Evolutionary conservation across 2,113 vertebrate genomes (phyloP).

Genomic region (Heterocephalus glaber): DNA sequence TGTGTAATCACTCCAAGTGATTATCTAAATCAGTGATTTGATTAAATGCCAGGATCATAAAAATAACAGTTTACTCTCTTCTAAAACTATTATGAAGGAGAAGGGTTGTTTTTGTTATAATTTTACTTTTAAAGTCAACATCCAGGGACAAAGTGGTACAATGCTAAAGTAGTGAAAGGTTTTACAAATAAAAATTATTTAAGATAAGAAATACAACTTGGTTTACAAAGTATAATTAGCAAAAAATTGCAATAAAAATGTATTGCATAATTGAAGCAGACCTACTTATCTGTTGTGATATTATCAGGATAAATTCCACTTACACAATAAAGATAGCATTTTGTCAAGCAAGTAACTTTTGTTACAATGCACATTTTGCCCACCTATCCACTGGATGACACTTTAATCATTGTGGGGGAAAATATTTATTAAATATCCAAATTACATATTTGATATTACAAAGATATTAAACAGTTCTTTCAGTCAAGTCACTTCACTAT

Average conservation of each 20-base stretch:
- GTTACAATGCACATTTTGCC: not conserved
- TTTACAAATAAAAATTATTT: slow-evolving; percentile 15
- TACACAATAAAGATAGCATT: not conserved
- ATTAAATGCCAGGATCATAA: not conserved
- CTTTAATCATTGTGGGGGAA: not conserved
- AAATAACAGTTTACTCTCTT: not conserved
- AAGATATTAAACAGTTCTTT: not conserved
- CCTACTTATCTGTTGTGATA: not conserved
- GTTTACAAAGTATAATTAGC: slow-evolving; percentile 6
- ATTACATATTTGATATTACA: not conserved
- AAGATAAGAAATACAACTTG: not conserved
- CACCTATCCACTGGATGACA: not conserved
- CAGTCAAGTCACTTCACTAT: not conserved
- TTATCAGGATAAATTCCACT: slow-evolving; percentile 10
- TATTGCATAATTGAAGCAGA: not conserved
- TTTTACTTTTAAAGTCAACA: not conserved
- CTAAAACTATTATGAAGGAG: not conserved
- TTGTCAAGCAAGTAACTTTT: not conserved
- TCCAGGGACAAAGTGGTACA: not conserved
- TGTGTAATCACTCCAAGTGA: not conserved
- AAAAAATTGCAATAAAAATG: not conserved
- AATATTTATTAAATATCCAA: not conserved
- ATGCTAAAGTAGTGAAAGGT: not conserved
- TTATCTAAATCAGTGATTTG: not conserved
- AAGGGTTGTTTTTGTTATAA: not conserved